Evolutionary conservation across 2,888 invertebrate species (phyloP).

Genomic region (Epinotia demarniana): DNA sequence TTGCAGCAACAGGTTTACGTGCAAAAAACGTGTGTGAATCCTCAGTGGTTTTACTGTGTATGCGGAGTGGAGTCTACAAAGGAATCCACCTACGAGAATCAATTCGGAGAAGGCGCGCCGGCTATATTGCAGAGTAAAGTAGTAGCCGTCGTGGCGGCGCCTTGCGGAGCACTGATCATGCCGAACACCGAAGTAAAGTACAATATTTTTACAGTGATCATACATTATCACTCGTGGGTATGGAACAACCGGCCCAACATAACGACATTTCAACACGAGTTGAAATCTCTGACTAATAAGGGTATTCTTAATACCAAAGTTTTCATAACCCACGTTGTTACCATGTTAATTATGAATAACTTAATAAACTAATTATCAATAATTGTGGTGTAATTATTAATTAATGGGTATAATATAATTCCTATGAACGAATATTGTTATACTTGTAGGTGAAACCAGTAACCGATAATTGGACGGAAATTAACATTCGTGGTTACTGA

Average conservation of each 20-base stretch:
- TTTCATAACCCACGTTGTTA: slow-evolving; percentile 43
- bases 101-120: slow-evolving; percentile 70
- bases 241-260: slow-evolving; percentile 51
- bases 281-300: slow-evolving; percentile 1
- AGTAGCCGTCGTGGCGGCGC: slow-evolving; percentile 63
- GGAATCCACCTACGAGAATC: slow-evolving; percentile 52
- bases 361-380: slow-evolving; percentile 48
- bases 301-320: not conserved
- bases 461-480: slow-evolving; percentile 64
- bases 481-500: slow-evolving; percentile 55
- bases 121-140: slow-evolving; percentile 58
- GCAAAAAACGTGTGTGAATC: slow-evolving; percentile 65
- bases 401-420: slow-evolving; percentile 47
- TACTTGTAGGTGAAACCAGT: slow-evolving; percentile 9
- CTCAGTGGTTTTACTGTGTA: slow-evolving; percentile 71
- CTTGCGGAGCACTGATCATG: slow-evolving; percentile 56
- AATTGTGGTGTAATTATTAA: slow-evolving; percentile 21
- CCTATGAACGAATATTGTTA: slow-evolving; percentile 46
- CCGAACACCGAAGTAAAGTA: slow-evolving; percentile 54
- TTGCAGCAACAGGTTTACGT: slow-evolving; percentile 63
- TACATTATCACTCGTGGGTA: slow-evolving; percentile 69
- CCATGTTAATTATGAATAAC: slow-evolving; percentile 54
- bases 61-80: slow-evolving; percentile 64
- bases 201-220: slow-evolving; percentile 69
- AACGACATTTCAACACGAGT: not conserved